These are phyloP conservation scores for Eudasyphora cyanicolor DNA, from an alignment of 2,888 invertebrate species.

Conservation along the genomic window DNA sequence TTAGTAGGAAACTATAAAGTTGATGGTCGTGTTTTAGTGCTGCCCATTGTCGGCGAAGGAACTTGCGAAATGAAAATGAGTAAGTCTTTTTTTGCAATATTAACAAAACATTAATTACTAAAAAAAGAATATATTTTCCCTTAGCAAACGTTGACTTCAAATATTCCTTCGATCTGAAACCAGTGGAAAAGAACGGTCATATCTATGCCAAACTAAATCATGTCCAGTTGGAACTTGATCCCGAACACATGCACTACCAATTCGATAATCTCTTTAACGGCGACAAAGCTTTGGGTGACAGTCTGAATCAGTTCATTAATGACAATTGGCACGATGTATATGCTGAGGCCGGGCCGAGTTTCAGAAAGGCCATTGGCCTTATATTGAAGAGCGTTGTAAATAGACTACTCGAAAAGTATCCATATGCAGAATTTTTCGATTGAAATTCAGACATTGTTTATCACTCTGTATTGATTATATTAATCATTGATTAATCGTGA, in stretches of 20 bases:
- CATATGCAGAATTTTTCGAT: slow-evolving; percentile 55
- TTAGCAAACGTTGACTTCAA: slow-evolving; percentile 38
- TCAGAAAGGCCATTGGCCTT: slow-evolving; percentile 71
- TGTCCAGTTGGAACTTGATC: slow-evolving; percentile 53
- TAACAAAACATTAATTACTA: neutral
- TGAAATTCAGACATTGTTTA: no score
- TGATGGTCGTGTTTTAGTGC: slow-evolving; percentile 72
- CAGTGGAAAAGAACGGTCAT: slow-evolving; percentile 49
- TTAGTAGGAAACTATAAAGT: slow-evolving; percentile 74
- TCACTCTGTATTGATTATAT: no score
- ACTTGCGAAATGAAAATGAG: slow-evolving; percentile 65
- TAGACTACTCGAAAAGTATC: slow-evolving; percentile 76
- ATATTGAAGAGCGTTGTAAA: slow-evolving; percentile 75
- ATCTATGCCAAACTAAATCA: slow-evolving; percentile 55
- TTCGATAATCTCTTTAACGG: slow-evolving; percentile 77
- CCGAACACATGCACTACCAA: slow-evolving; percentile 65
- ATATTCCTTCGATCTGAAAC: slow-evolving; percentile 45
- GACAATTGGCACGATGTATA: slow-evolving; percentile 78
- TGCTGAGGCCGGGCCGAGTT: slow-evolving; percentile 55
- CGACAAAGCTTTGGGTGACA: slow-evolving; percentile 80
- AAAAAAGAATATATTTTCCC: neutral
- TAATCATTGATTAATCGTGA: no score
- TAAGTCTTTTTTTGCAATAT: neutral
- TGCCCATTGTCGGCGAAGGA: slow-evolving; percentile 75
- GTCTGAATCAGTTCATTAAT: slow-evolving; percentile 80